phyloP scores from a whole-genome alignment of 2,888 invertebrate species.

The Aphodius sticticus region DNA sequence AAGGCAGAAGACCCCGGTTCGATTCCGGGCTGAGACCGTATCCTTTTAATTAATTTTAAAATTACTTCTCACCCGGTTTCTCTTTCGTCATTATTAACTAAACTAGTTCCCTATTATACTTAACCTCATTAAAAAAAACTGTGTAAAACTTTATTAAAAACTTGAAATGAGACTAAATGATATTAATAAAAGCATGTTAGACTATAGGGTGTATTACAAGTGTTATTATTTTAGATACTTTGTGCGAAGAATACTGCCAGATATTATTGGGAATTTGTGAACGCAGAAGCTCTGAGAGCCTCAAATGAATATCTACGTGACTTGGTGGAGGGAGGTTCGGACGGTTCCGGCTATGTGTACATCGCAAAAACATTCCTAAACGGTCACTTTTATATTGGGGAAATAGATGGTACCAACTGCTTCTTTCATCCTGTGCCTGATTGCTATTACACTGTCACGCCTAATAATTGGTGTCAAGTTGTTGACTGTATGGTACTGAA shows the following conservation, averaged over 20 bases:
- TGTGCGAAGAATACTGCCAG: neutral
- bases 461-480: neutral
- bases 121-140: neutral
- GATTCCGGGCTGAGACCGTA: too few relatives aligned
- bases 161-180: neutral
- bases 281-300: neutral
- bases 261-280: neutral
- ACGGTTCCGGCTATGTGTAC: neutral
- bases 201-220: too few relatives aligned
- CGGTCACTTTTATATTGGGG: neutral
- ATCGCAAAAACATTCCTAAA: neutral
- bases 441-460: neutral
- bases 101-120: neutral
- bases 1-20: too few relatives aligned
- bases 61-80: too few relatives aligned
- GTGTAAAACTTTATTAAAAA: too few relatives aligned
- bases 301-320: neutral
- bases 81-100: too few relatives aligned
- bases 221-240: neutral
- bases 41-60: too few relatives aligned
- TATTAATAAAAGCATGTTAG: neutral
- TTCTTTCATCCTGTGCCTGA: neutral
- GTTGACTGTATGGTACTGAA: neutral
- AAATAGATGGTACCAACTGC: neutral
- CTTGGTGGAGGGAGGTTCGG: neutral